Base-by-base conservation (phyloP, 1,140 invertebrate genomes). In the Ostrea denselamellosa region DNA sequence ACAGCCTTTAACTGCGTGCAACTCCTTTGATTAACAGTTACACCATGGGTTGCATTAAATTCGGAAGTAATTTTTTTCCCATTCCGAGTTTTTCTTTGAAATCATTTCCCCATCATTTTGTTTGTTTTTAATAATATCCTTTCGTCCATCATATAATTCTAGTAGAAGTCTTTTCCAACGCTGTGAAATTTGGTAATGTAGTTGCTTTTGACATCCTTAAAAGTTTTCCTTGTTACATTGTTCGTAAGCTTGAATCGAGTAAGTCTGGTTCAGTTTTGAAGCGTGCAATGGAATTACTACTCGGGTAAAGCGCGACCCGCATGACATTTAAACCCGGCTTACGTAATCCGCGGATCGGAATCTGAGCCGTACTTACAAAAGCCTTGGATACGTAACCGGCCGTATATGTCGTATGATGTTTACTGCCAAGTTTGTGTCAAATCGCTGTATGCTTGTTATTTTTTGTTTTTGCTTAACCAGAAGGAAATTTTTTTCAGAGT, bases 31-130 rank as follows among this genome's bases (percentile, higher is more conserved):
- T 65, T 65, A n/a, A 65, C 62, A 65, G n/a, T n/a, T n/a, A n/a
- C n/a, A n/a, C n/a, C 62, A n/a, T 65, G n/a, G 19, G 8, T 65
- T 65, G 62, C 62, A 65, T 65, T 65, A n/a, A 65, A 65, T 65
- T 65, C 62, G 7, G 62, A 17, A 7, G 62, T 65, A 17, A 65
- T 65, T 65, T 65, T 65, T n/a, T 65, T 17, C 62, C 19, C 19
- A n/a, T n/a, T n/a, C n/a, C n/a, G n/a, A n/a, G n/a, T n/a, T n/a
- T n/a, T n/a, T n/a, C n/a, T n/a, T n/a, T n/a, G 8, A 65, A 17
- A 65, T n/a, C 62, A 65, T 65, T 65, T 65, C 19, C 14, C 62
- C 62, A n/a, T 17, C 62, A 17, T 65, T 65, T 65, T 65, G 10
- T 22, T 65, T 65, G n/a, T 22, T 65, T 65, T n/a, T 19, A 19